Evolutionary conservation across 2,888 invertebrate genomes (phyloP).

Genomic region (Apotomis betuletana): DNA sequence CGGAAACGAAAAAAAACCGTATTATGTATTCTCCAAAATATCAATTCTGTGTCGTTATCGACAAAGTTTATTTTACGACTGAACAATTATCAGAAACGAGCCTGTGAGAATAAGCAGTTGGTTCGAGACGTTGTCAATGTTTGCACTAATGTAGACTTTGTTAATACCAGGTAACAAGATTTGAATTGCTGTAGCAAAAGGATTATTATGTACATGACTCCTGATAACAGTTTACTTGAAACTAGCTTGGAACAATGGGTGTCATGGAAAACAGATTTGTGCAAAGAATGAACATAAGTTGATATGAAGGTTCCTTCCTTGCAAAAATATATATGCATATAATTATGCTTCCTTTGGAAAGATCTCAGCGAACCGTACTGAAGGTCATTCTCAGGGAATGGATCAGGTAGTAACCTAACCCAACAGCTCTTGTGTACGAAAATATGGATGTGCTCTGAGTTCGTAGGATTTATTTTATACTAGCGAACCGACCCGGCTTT

Average conservation of each 20-base stretch:
- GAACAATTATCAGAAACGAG: not conserved
- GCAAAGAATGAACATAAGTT: constrained; percentile 37
- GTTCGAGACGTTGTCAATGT: not conserved
- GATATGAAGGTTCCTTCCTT: constrained; percentile 22
- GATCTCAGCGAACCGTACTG: too few relatives aligned
- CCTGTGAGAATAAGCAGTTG: not conserved
- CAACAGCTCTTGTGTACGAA: too few relatives aligned
- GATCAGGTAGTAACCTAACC: too few relatives aligned
- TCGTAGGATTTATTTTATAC: too few relatives aligned
- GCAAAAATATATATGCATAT: not conserved
- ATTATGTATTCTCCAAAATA: not conserved
- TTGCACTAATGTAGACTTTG: not conserved
- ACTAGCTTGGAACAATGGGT: constrained; percentile 47
- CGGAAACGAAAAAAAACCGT: too few relatives aligned
- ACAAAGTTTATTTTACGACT: not conserved
- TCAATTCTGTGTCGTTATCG: not conserved
- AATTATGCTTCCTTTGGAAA: too few relatives aligned
- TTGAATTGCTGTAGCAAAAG: not conserved
- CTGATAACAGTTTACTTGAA: constrained; percentile 42
- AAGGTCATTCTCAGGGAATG: too few relatives aligned
- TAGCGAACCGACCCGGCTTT: too few relatives aligned
- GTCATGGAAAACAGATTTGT: constrained; percentile 42
- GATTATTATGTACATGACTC: constrained; percentile 31
- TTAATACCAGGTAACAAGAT: constrained; percentile 1
- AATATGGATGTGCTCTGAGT: too few relatives aligned